Evolutionary conservation across 2,888 invertebrate genomes (phyloP).

Genomic region (Spicauda simplicius): DNA sequence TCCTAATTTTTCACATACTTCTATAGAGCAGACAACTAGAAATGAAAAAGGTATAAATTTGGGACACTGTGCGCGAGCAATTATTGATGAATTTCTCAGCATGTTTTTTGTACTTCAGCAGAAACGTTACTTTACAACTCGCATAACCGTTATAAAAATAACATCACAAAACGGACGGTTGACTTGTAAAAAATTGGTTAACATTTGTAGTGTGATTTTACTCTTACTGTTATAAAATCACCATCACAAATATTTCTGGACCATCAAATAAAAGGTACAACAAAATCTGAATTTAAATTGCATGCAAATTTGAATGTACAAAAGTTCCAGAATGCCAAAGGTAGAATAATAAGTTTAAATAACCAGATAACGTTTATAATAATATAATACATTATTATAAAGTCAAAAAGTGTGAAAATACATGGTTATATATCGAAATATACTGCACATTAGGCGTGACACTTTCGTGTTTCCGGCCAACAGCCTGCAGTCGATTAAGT

Average conservation of each 20-base stretch:
- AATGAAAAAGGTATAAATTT: too few relatives aligned
- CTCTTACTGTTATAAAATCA: too few relatives aligned
- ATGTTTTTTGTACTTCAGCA: too few relatives aligned
- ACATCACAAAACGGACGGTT: too few relatives aligned
- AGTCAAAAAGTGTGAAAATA: constrained; percentile 56
- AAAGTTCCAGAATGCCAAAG: not conserved
- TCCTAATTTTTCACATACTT: too few relatives aligned
- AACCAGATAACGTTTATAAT: constrained; percentile 5
- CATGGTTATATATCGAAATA: constrained; percentile 62
- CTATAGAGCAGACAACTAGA: too few relatives aligned
- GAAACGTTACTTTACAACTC: too few relatives aligned
- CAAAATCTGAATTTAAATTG: not conserved
- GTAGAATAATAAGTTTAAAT: constrained; percentile 4
- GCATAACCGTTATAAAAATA: too few relatives aligned
- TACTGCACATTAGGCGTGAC: constrained; percentile 65
- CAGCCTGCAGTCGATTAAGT: constrained; percentile 61
- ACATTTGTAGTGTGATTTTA: too few relatives aligned
- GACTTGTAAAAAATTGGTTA: too few relatives aligned
- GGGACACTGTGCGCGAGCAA: too few relatives aligned
- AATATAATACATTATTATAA: constrained; percentile 31
- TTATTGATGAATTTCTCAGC: too few relatives aligned
- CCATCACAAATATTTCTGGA: not conserved
- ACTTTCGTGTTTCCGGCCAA: constrained; percentile 63
- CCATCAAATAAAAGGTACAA: not conserved
- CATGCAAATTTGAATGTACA: not conserved